Conservation (phyloP, 2,888 invertebrate species). For the Celastrina argiolus region DNA sequence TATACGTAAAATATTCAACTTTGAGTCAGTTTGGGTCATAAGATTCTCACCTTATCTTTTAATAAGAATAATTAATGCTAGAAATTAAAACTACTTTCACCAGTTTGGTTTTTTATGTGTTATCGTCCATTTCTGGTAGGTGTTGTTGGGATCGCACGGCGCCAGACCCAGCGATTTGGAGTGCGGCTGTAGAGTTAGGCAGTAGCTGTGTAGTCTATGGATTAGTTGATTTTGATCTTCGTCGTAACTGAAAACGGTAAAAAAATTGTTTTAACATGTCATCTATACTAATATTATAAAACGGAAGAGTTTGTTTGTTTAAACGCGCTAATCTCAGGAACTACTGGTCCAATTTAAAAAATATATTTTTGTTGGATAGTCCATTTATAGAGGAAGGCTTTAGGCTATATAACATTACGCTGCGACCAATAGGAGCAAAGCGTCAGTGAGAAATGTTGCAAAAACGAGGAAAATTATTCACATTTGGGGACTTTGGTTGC, state of each 20-base stretch:
- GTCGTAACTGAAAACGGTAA: conserved; percentile 78
- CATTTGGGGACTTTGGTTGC: no score
- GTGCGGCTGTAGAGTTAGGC: conserved; percentile 90
- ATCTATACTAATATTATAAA: no score
- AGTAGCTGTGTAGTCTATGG: conserved; percentile 87
- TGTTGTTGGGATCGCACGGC: conserved; percentile 90
- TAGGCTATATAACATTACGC: no score
- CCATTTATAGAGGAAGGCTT: no score
- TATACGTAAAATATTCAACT: no score
- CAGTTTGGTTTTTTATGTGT: conserved; percentile 55
- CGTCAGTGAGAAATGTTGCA: no score
- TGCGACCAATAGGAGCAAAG: no score
- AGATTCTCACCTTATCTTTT: background rate
- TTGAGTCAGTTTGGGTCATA: background rate
- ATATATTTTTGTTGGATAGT: no score
- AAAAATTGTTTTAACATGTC: background rate
- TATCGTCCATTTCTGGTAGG: conserved; percentile 93
- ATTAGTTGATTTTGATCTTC: conserved; percentile 84
- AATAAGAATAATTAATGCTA: conserved; percentile 2
- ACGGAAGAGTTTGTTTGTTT: no score
- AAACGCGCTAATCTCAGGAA: no score
- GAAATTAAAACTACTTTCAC: conserved; percentile 41
- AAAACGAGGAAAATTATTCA: no score
- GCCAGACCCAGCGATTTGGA: conserved; percentile 86
- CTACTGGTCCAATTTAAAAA: no score